Percentiles rank a stretch among this genome's conserved stretches.
These are phyloP conservation scores for Stegophylla sp. DNA, from an alignment of 2,888 invertebrate species.

Conservation along the genomic window DNA sequence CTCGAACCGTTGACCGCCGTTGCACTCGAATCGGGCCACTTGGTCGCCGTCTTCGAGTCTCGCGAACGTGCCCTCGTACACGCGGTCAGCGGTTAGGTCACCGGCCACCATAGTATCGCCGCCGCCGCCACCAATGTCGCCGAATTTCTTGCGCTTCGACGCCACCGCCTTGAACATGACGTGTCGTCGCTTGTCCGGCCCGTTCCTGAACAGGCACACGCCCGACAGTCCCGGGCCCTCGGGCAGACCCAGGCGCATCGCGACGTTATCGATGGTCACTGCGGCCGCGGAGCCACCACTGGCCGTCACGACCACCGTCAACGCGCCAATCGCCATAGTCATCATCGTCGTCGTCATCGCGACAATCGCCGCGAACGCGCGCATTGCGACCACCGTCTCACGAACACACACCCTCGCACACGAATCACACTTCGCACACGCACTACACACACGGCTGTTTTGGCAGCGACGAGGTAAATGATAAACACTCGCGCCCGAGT, in stretches of 20 bases:
- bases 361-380: neutral
- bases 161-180: constrained; percentile 48
- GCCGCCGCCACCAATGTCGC: neutral
- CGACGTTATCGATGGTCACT: constrained; percentile 36
- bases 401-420: too few relatives aligned
- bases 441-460: too few relatives aligned
- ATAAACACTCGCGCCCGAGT: too few relatives aligned
- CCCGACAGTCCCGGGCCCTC: constrained; percentile 46
- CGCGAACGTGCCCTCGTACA: constrained; percentile 52
- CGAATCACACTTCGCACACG: too few relatives aligned
- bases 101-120: constrained; percentile 47
- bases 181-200: constrained; percentile 31
- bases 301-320: constrained; percentile 7
- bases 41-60: constrained; percentile 55
- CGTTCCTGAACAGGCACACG: constrained; percentile 47
- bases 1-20: constrained; percentile 52
- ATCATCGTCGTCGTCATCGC: too few relatives aligned
- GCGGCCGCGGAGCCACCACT: neutral
- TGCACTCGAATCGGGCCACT: constrained; percentile 44
- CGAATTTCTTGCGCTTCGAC: constrained; percentile 16
- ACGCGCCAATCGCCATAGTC: neutral
- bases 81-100: constrained; percentile 39
- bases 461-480: too few relatives aligned
- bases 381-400: neutral
- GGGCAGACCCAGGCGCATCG: constrained; percentile 42